Evolutionary conservation across 2,888 invertebrate genomes (phyloP), one percentile per base, ranked within the genome.

Genomic region (Yponomeuta malinellus): DNA sequence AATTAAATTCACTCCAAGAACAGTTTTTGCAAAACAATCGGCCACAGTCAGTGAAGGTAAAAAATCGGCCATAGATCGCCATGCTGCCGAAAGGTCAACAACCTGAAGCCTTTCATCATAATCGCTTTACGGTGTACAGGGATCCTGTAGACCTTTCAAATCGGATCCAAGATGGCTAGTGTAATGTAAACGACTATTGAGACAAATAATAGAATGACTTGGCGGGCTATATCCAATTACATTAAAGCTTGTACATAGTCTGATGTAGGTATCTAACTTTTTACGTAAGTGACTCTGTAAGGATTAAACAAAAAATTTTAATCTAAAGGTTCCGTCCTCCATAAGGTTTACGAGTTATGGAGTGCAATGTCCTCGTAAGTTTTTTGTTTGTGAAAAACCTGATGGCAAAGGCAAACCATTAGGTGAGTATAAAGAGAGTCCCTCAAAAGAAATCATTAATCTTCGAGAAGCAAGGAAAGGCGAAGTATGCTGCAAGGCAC

Each of bases 81-180:
- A 59, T 59, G 52, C 15, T 59, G 12, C 52, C 65, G 67, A 69
- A 72, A 73, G 76, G 76, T 77, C 75, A 75, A 73, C 64, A 76
- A 77, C 76, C 78, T 48, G 71, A 75, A 74, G 75, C 75, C 75
- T 78, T 77, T 78, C 75, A 78, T 79, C 76, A 77, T 78, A 77
- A 81, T 78, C 75, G 78, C 74, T 73, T 77, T 75, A 74, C 76
- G 74, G 72, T 74, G 75, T 74, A 74, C 74, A 43, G 74, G 72
- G 73, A 71, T 72, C 73, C 72, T 71, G 69, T 73, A 70, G 72
- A 74, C 74, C 72, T 75, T 77, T 77, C 75, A 78, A 75, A 69
- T 75, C 72, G 73, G 76, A 75, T 75, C 74, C 76, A 73, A 73
- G 75, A 74, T 68, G 70, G 72, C 48, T 1, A 10, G 6, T 8